Evolutionary conservation across 2,888 invertebrate species (phyloP), one percentile per base, ranked within the genome.

Genomic region (Teinopalpus imperialis): DNA sequence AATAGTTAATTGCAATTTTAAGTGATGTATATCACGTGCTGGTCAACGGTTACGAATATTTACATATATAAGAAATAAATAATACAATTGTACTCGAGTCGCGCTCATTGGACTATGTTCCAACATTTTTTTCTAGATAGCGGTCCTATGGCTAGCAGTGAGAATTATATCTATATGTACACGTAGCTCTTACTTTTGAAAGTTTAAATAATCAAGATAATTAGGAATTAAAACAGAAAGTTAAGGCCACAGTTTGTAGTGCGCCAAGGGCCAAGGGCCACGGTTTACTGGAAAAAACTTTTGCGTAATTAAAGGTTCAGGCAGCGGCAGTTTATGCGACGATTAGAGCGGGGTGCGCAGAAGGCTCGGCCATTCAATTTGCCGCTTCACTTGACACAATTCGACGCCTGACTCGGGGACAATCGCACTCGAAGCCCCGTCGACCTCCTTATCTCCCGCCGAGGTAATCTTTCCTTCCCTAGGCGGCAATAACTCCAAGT

Each of bases 381-480:
- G 80, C 86, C 86, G 87, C 77, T 88, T 88, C 87, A 87, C 87
- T 88, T 88, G 87, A 88, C 87, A 88, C 87, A 88, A 88, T 87
- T 87, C 86, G 87, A 88, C 81, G 86, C 85, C 86, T 85, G 87
- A 85, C 85, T 86, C 85, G 81, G 86, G 87, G 87, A 88, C 87
- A 88, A 88, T 88, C 87, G 87, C 86, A 86, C 86, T 86, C 78
- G 77, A 82, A 82, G 80, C 83, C 79, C 83, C 86, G 81, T 74
- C 86, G 86, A 86, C 86, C 87, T 88, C 85, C 87, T 88, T 88
- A 88, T 88, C 87, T 88, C 82, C 78, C 83, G 79, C 73, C 83
- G 83, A 87, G 86, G 87, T 88, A 88, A 88, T 88, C 87, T 88
- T 87, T 85, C 86, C 87, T 82, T 85, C 87, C 87, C 87, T 83